Evolutionary conservation across 53 echinoderm and acorn worm species (phyloP), one percentile per base, ranked within the genome.

Genomic region (Stichopus horrens): DNA sequence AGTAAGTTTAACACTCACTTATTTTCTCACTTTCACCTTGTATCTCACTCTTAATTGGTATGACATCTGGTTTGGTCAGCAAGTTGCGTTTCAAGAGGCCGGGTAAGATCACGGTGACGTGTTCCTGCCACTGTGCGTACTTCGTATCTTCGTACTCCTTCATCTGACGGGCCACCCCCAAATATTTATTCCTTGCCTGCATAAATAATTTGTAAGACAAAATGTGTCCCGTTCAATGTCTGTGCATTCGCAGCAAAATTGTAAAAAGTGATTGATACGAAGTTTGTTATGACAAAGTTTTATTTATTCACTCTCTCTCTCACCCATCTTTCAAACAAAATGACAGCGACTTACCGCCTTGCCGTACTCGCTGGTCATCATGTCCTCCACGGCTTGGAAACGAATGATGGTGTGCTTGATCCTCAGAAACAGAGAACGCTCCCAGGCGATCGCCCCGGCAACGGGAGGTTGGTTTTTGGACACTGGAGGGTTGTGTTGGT

Each of bases 371-470:
- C 95, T 98, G 86, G 90, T 90, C 90, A 98, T 92, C 92, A 98
- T 90, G 51, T 96, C 96, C 65, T 98, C 99, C 89, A 98, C 94
- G 20, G 90, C 89, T 88, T 98, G 99, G 87, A 98, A 98, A 51
- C 99, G 90, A 58, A 98, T 98, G 90, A 98, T 98, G 86, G 99
- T 98, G 89, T 98, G 99, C 59, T 97, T 98, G 88, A 96, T 96
- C 22, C 99, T 91, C 79, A 94, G 91, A 92, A 98, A 98, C 75
- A 98, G 93, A 21, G 99, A 98, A 5, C 99, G 84, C 87, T 98
- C 99, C 99, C 99, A 98, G 74, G 95, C 94, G 23, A 98, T 98
- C 58, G 99, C 94, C 57, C 99, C 99, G 8, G 94, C 99, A 51
- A 98, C 93, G 4, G 95, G 95, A 9, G 99, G 98, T 86, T 98